Evolutionary conservation across 2,113 vertebrate genomes (phyloP).

Genomic region (Phylloscopus whistleri): DNA sequence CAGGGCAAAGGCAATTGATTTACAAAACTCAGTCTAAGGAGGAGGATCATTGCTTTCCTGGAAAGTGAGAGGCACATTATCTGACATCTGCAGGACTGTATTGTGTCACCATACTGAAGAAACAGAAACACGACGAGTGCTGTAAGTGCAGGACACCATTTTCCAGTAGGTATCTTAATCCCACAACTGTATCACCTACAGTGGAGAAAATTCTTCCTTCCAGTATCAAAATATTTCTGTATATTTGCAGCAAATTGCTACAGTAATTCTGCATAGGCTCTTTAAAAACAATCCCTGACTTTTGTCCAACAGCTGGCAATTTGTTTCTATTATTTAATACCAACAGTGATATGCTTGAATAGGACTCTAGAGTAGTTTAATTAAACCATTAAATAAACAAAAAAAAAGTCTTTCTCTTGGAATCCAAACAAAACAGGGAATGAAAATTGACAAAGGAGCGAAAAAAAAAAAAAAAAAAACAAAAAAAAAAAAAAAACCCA

Average conservation of each 20-base stretch:
- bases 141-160: neutral
- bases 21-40: neutral
- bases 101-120: neutral
- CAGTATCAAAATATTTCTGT: neutral
- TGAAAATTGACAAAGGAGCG: neutral
- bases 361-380: slow-evolving; percentile 45
- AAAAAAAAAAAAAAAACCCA: slow-evolving; percentile 29
- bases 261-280: neutral
- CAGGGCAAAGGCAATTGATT: neutral
- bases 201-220: neutral
- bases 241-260: neutral
- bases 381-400: slow-evolving; percentile 64
- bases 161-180: neutral
- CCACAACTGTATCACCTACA: neutral
- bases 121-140: accelerated
- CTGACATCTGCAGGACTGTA: neutral
- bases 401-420: neutral
- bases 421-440: slow-evolving; percentile 41
- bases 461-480: neutral
- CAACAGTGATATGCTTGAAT: slow-evolving; percentile 30
- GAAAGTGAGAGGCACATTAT: accelerated
- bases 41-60: neutral
- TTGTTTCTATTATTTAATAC: slow-evolving; percentile 41
- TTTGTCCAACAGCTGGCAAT: slow-evolving; percentile 24
- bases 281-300: neutral